Base-by-base conservation (phyloP, 2,888 invertebrate genomes). In the Nycteola revayana region DNA sequence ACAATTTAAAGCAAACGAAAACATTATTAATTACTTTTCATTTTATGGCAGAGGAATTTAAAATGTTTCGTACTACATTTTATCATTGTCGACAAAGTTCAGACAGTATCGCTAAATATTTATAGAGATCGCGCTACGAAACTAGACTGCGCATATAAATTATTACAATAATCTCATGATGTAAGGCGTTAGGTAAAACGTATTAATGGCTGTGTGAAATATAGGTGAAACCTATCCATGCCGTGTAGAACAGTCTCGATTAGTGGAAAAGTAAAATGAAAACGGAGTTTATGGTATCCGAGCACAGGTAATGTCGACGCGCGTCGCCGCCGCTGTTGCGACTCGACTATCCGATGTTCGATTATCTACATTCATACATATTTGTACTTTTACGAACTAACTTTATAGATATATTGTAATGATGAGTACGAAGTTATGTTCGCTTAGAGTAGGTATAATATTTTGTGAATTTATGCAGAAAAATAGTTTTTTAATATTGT, bases 401-500 rank as follows among this genome's bases (percentile, higher is more conserved):
- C 69, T 84, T 83, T 85, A 80, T 81, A 85, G 81, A 79, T 68
- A 72, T 82, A 84, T 78, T 79, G 70, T 83, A 81, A 81, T 71
- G 65, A 82, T 55, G 68, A 78, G 69, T 81, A 83, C 69, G 71
- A 73, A 67, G 70, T 75, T 83, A 83, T 70, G 80, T 88, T 88
- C 77, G 86, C 87, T 87, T 88, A 88, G 87, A 80, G 81, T 85
- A 85, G 84, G 78, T 80, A 76, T 82, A 82, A 83, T 76, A 86
- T 84, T 87, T 84, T 83, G 75, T 81, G 85, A 84, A 82, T 84
- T 86, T 85, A 86, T 81, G 86, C 87, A 86, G 83, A 86, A 84
- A 77, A 65, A 85, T 86, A 86, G 86, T 87, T 88, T 88, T 88
- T 85, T 88, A 87, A 88, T 84, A 86, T 86, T 88, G 85, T 86